A percentile compares a stretch with the other conserved stretches of the same genome.
phyloP scores from a whole-genome alignment of 2,113 vertebrate genomes.

The Panthera tigris region DNA sequence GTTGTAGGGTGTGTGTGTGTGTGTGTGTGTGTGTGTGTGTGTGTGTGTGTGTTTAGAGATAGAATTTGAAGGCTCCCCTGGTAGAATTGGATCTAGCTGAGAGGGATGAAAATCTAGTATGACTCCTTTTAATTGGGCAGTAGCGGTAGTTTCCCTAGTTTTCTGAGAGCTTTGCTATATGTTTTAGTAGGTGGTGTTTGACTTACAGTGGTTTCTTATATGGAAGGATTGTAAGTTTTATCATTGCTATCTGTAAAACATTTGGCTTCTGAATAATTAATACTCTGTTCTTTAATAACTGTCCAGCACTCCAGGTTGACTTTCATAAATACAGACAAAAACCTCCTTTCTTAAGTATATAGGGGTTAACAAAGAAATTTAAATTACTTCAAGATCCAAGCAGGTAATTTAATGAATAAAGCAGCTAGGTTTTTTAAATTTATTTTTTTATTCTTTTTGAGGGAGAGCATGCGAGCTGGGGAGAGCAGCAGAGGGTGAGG shows the following conservation, averaged over 20 bases:
- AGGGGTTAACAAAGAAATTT: not conserved
- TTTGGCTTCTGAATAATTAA: constrained; percentile 20
- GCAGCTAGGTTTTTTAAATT: not conserved
- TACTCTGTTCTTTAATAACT: not conserved
- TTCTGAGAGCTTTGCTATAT: not conserved
- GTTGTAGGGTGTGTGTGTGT: not conserved
- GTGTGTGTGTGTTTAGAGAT: not conserved
- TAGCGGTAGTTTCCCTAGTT: not conserved
- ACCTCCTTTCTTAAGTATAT: not conserved
- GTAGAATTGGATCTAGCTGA: not conserved
- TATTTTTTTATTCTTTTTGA: too few species aligned
- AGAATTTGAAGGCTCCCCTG: not conserved
- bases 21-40: not conserved
- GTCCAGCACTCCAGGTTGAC: not conserved
- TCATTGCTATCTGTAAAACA: not conserved
- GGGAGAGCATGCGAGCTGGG: too few species aligned
- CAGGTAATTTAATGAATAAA: not conserved
- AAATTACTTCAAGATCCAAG: not conserved
- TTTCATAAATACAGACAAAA: not conserved
- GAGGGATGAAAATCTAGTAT: not conserved
- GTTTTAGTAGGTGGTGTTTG: not conserved
- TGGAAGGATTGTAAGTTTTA: constrained; percentile 19
- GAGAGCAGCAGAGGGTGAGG: too few species aligned
- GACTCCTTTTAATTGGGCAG: not conserved
- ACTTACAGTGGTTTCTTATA: not conserved